A percentile compares a stretch with the other conserved stretches of the same genome.
Conservation (phyloP, 2,888 invertebrate genomes). For the Drosophila monieri region DNA sequence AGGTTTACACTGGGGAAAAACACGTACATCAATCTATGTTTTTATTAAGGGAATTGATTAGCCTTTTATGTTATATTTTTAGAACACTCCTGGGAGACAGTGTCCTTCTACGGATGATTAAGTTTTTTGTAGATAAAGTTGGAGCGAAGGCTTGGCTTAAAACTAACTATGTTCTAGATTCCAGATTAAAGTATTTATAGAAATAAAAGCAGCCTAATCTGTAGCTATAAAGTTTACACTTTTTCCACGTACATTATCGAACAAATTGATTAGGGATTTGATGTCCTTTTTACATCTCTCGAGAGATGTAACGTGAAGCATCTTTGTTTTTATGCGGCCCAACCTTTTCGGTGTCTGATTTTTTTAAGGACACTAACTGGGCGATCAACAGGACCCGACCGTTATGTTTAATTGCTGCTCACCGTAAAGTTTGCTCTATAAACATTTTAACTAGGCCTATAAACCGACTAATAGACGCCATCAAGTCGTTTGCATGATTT, state of each 20-base stretch:
- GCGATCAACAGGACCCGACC: slow-evolving; percentile 47
- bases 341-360: slow-evolving; percentile 15
- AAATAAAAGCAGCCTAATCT: slow-evolving; percentile 43
- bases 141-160: background rate
- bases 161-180: background rate
- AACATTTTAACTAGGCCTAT: slow-evolving; percentile 72
- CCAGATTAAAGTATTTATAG: background rate
- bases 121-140: background rate
- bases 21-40: slow-evolving; percentile 26
- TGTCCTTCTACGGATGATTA: background rate
- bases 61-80: slow-evolving; percentile 11
- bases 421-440: slow-evolving; percentile 65
- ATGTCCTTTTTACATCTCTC: slow-evolving; percentile 6
- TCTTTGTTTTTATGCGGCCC: slow-evolving; percentile 17
- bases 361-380: slow-evolving; percentile 8
- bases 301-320: background rate
- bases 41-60: slow-evolving; percentile 31
- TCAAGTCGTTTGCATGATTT: slow-evolving; percentile 70
- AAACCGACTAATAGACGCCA: slow-evolving; percentile 68
- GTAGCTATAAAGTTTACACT: slow-evolving; percentile 59
- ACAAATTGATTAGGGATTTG: slow-evolving; percentile 16
- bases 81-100: slow-evolving; percentile 1
- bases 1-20: slow-evolving; percentile 57
- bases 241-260: slow-evolving; percentile 2
- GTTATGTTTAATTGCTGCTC: slow-evolving; percentile 65